Evolutionary conservation across 2,113 vertebrate genomes (phyloP), one percentile per base, ranked within the genome.

Genomic region (Promerops cafer): DNA sequence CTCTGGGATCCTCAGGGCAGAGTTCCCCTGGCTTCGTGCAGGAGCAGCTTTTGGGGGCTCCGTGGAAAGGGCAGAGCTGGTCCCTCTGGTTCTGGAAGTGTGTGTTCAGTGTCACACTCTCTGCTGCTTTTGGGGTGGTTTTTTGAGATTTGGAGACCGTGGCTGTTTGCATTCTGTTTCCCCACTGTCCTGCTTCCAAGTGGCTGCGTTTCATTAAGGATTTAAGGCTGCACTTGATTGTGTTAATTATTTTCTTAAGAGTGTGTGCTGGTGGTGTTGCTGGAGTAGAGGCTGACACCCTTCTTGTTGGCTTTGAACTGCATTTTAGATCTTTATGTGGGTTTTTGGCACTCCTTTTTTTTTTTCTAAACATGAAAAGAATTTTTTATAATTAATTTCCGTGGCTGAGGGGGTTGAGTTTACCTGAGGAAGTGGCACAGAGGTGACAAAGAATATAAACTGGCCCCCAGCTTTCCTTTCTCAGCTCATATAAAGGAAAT

Each of bases 61-160:
- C 0, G 0, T 6, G 31, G 44, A 17, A 16, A 10, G 22, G 16
- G 13, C 37, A 18, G 56, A n/a, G 42, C 33, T 14, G 37, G 3
- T 71, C 30, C 18, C 26, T 33, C 26, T 11, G 21, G 1, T 7
- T 9, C 33, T 74, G 60, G 4, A 54, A 28, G 40, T 0, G 4
- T 31, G 20, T 20, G 0, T 17, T 50, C 19, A 15, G 19, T 9
- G 4, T 8, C 33, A 20, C 1, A 0, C 5, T 8, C 17, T 33
- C 45, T 71, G 23, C 33, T 72, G 85, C 18, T 49, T 39, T 60
- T 72, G 23, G 54, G 47, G 18, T 45, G 35, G 5, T 7, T 72
- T 56, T n/a, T 56, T 10, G n/a, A 17, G 31, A 8, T 44, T 22
- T 1, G 1, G 27, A 21, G 14, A 1, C 31, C 1, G 6, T 49